phyloP scores from a whole-genome alignment of 1,140 invertebrate species.

The Xylocopa sonorina region DNA sequence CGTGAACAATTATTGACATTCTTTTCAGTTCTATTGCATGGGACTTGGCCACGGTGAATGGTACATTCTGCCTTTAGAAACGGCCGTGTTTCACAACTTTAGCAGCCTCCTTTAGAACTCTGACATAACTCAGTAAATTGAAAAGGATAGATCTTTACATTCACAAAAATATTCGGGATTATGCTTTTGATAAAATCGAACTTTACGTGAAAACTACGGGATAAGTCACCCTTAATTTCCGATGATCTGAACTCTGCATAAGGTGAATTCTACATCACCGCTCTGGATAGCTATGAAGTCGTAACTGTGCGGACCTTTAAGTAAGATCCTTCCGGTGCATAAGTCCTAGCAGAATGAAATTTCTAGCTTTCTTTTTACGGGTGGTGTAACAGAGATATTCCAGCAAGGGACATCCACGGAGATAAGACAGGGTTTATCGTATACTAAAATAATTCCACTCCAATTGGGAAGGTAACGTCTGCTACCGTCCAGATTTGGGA shows the following conservation, averaged over 20 bases:
- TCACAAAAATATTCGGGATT: too few relatives aligned
- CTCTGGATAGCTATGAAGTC: conserved; percentile 12
- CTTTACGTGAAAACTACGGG: too few relatives aligned
- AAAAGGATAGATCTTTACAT: not conserved
- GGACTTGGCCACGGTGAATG: not conserved
- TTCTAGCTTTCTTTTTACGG: conserved; percentile 46
- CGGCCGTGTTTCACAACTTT: not conserved
- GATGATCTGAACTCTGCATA: not conserved
- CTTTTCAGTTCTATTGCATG: conserved; percentile 16
- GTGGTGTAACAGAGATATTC: not conserved
- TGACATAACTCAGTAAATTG: not conserved
- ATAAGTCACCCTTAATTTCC: too few relatives aligned
- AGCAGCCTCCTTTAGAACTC: not conserved
- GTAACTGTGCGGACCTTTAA: conserved; percentile 24
- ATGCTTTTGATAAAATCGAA: too few relatives aligned
- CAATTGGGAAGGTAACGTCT: not conserved
- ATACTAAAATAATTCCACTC: not conserved
- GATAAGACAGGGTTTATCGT: not conserved
- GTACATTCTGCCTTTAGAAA: not conserved
- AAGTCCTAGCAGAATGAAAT: conserved; percentile 44
- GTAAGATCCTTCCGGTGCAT: conserved; percentile 13
- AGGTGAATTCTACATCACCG: not conserved
- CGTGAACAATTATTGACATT: conserved; percentile 43
- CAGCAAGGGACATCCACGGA: not conserved
- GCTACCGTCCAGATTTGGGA: not conserved